Percentiles rank a stretch among this genome's conserved stretches.
phyloP scores from a whole-genome alignment of 1,140 invertebrate genomes.

The Bathynomus jamesi region DNA sequence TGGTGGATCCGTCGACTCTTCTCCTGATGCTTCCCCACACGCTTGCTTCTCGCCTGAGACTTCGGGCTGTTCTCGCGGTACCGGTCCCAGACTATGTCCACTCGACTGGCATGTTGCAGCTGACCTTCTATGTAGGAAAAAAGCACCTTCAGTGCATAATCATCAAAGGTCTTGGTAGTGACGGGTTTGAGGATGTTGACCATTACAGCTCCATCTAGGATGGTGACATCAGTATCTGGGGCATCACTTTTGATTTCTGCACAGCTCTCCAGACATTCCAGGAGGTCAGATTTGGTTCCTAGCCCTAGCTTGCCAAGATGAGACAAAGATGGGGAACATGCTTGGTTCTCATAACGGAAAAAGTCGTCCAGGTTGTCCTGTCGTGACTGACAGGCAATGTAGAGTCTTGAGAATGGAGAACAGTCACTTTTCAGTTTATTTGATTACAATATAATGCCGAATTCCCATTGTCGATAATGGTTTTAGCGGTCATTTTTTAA shows the following conservation, averaged over 20 bases:
- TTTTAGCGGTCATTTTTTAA: too few relatives aligned
- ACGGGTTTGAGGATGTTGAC: background rate
- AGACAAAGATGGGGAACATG: conserved; percentile 5
- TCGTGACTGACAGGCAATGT: conserved; percentile 14
- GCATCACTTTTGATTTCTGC: too few relatives aligned
- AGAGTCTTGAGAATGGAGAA: conserved; percentile 15
- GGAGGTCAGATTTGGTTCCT: conserved; percentile 7
- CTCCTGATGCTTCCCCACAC: background rate
- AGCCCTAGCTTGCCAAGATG: conserved; percentile 8
- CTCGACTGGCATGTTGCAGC: background rate
- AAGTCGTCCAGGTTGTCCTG: conserved; percentile 15
- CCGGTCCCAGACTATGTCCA: background rate
- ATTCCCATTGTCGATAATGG: too few relatives aligned
- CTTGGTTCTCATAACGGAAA: conserved; percentile 15
- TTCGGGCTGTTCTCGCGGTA: conserved; percentile 4
- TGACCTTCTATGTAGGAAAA: background rate
- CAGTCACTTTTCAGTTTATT: conserved; percentile 10
- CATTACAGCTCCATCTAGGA: too few relatives aligned
- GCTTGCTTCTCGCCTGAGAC: conserved; percentile 4
- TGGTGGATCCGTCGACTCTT: background rate
- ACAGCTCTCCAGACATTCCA: background rate
- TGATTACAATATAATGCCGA: too few relatives aligned
- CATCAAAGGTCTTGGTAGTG: background rate
- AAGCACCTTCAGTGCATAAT: background rate
- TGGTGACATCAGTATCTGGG: too few relatives aligned